Base-by-base conservation (phyloP, 2,888 invertebrate genomes). In the Siphlonurus alternatus region DNA sequence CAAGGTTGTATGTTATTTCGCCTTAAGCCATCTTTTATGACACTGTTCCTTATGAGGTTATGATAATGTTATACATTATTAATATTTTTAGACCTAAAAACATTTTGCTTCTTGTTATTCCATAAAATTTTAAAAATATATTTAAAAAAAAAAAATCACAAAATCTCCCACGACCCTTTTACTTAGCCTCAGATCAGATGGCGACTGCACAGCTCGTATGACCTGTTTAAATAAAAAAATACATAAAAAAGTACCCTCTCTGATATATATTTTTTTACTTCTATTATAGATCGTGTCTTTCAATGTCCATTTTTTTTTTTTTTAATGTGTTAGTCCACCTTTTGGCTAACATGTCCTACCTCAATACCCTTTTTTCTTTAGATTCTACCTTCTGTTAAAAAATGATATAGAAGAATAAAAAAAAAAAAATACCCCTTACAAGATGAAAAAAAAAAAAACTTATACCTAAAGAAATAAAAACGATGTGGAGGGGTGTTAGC, bases 271-370 rank as follows among this genome's bases (percentile, higher is more conserved):
- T 56, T 56, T 56, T 56, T 56, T 56, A 56, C n/a, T n/a, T n/a
- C n/a, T n/a, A n/a, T n/a, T n/a, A n/a, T n/a, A n/a, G n/a, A n/a
- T 20, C 56, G n/a, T n/a, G 56, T 56, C 56, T 56, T 56, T 56
- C 56, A 56, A 56, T 56, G 56, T 56, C 56, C 56, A 56, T 7
- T 18, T 56, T 56, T 56, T 56, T 56, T 56, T 7, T 56, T 56
- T 56, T 7, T 56, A 22, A 10, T 38, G 5, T 20, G 22, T 22
- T 20, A 5, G n/a, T 5, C 56, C 5, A n/a, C 56, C 5, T 56
- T 56, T 56, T 56, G 56, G 56, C 56, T 56, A 56, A 56, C n/a
- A 22, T 56, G 56, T 56, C 56, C 56, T 56, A 56, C 56, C 56
- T 20, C 56, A 56, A 56, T n/a, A 56, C 56, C 56, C 56, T 22